Percentiles rank a stretch among this genome's conserved stretches.
Evolutionary conservation across 2,888 invertebrate genomes (phyloP).

Genomic region (Tinea pellionella): DNA sequence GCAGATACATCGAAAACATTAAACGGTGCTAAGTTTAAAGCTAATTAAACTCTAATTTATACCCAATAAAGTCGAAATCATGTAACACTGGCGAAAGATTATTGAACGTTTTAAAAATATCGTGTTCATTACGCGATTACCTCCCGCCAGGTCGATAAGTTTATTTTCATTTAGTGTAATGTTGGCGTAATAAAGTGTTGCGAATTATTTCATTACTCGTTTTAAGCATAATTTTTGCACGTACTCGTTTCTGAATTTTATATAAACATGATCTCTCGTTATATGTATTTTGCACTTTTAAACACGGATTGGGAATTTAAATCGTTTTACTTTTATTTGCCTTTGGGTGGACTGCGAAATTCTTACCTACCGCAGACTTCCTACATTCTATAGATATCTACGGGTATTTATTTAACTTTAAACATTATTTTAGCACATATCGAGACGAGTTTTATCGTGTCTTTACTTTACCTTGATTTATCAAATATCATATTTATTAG

Average conservation of each 20-base stretch:
- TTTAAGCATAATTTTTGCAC: conserved; percentile 5
- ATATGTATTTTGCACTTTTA: background rate
- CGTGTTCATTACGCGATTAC: conserved; percentile 42
- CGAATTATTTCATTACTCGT: conserved; percentile 47
- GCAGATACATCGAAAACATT: background rate
- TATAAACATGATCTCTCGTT: background rate
- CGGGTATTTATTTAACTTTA: too few relatives aligned
- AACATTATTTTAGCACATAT: too few relatives aligned
- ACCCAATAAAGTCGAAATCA: background rate
- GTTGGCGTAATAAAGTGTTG: conserved; percentile 44
- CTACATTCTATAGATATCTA: too few relatives aligned
- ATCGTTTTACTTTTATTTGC: background rate
- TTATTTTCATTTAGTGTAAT: conserved; percentile 39
- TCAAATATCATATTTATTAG: too few relatives aligned
- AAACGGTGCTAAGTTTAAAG: background rate
- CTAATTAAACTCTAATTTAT: background rate
- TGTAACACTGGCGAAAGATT: background rate
- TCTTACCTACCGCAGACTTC: background rate
- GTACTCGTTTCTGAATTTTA: conserved; percentile 1
- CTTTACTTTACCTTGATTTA: too few relatives aligned
- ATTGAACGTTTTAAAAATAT: conserved; percentile 25
- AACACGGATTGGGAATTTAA: background rate
- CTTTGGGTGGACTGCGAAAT: background rate
- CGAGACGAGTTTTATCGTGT: too few relatives aligned
- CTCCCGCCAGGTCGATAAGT: conserved; percentile 54